Conservation (phyloP, 2,797 vertebrate genomes). For the Hydrocynus forskahlii region DNA sequence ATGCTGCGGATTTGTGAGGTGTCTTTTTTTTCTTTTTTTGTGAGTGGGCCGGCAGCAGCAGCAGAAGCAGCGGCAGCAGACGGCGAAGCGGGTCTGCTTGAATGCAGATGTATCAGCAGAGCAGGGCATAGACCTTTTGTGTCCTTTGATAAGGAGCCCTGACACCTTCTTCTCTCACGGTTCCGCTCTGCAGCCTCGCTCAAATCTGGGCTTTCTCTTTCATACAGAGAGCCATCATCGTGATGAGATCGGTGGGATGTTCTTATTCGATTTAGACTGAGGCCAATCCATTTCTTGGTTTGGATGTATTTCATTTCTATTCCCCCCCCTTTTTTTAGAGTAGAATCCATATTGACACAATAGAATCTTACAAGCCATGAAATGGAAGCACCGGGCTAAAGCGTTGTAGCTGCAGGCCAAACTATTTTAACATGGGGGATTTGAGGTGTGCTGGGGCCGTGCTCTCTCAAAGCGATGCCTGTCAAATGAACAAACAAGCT, state of each 20-base stretch:
- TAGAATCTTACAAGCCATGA: slow-evolving; percentile 71
- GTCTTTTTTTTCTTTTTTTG: slow-evolving; percentile 65
- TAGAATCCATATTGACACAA: slow-evolving; percentile 81
- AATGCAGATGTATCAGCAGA: slow-evolving; percentile 68
- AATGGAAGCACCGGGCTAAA: slow-evolving; percentile 56
- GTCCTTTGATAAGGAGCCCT: slow-evolving; percentile 73
- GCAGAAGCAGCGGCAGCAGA: slow-evolving; percentile 28
- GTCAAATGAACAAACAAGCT: slow-evolving; percentile 55
- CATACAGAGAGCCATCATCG: slow-evolving; percentile 72
- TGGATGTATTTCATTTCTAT: slow-evolving; percentile 77
- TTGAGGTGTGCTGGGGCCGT: slow-evolving; percentile 42
- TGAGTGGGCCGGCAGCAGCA: slow-evolving; percentile 54
- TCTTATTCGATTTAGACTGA: slow-evolving; percentile 64
- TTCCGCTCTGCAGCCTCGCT: slow-evolving; percentile 78
- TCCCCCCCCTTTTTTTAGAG: slow-evolving; percentile 71
- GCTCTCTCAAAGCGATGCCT: slow-evolving; percentile 46
- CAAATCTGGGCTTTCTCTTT: slow-evolving; percentile 77
- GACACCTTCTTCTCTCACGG: slow-evolving; percentile 77
- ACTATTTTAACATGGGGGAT: slow-evolving; percentile 58
- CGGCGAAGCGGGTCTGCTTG: slow-evolving; percentile 56
- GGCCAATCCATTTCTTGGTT: slow-evolving; percentile 74
- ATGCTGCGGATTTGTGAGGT: slow-evolving; percentile 67
- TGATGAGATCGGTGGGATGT: slow-evolving; percentile 69
- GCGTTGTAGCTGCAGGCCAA: slow-evolving; percentile 51
- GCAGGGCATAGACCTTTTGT: slow-evolving; percentile 74